Conservation (phyloP, 2,888 invertebrate species). For the Mactromeris polynyma region DNA sequence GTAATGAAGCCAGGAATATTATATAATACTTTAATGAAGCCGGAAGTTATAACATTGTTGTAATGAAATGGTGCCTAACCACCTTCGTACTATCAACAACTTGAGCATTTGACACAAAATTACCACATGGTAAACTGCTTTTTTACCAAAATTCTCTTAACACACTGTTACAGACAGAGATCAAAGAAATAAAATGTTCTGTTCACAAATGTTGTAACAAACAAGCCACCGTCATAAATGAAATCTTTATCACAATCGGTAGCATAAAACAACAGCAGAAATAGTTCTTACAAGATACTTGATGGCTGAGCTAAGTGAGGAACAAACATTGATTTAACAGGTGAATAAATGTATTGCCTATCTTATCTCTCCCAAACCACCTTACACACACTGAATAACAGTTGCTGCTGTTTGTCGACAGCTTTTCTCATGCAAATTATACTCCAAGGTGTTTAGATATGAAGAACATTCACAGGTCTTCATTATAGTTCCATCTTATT, state of each 20-base stretch:
- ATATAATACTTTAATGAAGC: too few species aligned
- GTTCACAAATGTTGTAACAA: neutral
- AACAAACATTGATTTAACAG: constrained; percentile 19
- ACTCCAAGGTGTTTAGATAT: neutral
- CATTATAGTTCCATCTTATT: neutral
- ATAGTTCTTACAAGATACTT: neutral
- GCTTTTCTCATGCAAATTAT: constrained; percentile 3
- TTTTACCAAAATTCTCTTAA: too few species aligned
- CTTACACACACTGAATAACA: neutral
- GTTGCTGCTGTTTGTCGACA: neutral
- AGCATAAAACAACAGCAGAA: neutral
- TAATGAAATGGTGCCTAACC: too few species aligned
- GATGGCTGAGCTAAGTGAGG: neutral
- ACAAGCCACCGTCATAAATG: neutral
- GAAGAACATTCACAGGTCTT: neutral
- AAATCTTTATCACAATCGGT: neutral
- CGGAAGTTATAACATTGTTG: too few species aligned
- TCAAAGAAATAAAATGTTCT: neutral
- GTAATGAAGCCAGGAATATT: too few species aligned
- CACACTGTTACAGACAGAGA: neutral
- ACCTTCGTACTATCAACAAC: too few species aligned
- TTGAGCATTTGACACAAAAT: too few species aligned
- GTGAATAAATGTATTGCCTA: neutral
- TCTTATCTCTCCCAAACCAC: neutral
- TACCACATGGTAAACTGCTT: too few species aligned